Evolutionary conservation across 2,113 vertebrate species (phyloP).

Genomic region (Chelonoidis abingdonii): DNA sequence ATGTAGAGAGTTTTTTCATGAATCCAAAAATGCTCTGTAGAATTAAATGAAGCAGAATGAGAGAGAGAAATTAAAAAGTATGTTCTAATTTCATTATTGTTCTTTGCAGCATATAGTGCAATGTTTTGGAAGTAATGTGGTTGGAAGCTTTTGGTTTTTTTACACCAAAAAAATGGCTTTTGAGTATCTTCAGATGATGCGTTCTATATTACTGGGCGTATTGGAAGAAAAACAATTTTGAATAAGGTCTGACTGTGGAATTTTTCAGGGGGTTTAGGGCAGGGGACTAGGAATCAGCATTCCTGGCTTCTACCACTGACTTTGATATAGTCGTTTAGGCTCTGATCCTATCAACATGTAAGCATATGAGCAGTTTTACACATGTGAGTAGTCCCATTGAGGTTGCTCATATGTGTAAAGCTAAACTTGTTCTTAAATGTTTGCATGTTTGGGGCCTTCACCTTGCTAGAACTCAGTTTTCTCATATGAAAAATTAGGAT

Average conservation of each 20-base stretch:
- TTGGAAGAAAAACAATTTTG: not conserved
- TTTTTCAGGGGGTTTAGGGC: not conserved
- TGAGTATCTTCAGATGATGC: not conserved
- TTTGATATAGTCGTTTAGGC: rapidly evolving
- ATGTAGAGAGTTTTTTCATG: not conserved
- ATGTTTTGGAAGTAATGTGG: slow-evolving; percentile 18
- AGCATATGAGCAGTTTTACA: not conserved
- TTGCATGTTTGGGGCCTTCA: not conserved
- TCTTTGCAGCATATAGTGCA: slow-evolving; percentile 14
- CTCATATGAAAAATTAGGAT: not conserved
- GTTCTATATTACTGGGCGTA: not conserved
- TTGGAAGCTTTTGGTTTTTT: slow-evolving; percentile 8
- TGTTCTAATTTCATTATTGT: not conserved
- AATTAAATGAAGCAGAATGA: slow-evolving; percentile 19
- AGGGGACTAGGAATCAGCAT: not conserved
- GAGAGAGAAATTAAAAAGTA: slow-evolving; percentile 9
- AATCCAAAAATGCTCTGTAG: slow-evolving; percentile 12
- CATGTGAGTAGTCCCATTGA: not conserved
- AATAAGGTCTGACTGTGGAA: not conserved
- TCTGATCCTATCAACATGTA: not conserved
- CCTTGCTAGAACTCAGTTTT: not conserved
- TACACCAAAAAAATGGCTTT: not conserved
- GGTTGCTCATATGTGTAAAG: not conserved
- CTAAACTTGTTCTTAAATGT: not conserved
- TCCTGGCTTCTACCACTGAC: not conserved